Base-by-base conservation (phyloP, 1,140 invertebrate genomes). In the Halyomorpha halys region DNA sequence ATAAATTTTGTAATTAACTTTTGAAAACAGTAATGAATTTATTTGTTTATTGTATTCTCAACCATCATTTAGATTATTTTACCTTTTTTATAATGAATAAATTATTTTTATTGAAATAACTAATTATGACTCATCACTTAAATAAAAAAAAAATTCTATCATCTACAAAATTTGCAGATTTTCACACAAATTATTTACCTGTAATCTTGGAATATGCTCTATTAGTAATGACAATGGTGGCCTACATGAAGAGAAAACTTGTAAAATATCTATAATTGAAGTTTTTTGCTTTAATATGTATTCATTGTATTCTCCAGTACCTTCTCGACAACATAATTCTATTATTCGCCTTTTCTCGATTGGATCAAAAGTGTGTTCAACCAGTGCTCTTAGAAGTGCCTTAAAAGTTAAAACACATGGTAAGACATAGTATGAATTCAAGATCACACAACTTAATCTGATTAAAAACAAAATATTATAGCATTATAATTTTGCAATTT, bases 181-280 rank as follows among this genome's bases (percentile, higher is more conserved):
- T 5, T 44, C 54, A 4, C 54, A 4, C 4, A 8, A 39, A 39
- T 39, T 11, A 13, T 27, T 4, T 25, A 68, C 67, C 53, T 85
- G 74, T 16, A 93, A 76, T 23, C 82, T 78, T 3, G 87, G 83
- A 59, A 93, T 76, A 70, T 91, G 76, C 72, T 91, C 85, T 61
- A 90, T 74, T 44, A 91, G 70, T 53, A 80, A 67, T 68, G 81
- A 80, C 21, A 89, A 70, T 23, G 83, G 77, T 14, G 87, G 87
- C 62, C 75, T 72, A 71, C 85, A 82, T 54, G 84, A 78, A 68
- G 76, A 71, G 72, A 86, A 86, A 69, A 80, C 75, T 51, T 78
- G 69, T 8, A 94, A 75, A 60, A 91, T 71, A 72, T 89, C 84
- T 9, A 86, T 65, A 27, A 90, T 72, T 54, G 78, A 81, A 49